Percentiles rank a stretch among this genome's conserved stretches.
Conservation (phyloP, 2,113 vertebrate genomes). For the Crotalus horridus region DNA sequence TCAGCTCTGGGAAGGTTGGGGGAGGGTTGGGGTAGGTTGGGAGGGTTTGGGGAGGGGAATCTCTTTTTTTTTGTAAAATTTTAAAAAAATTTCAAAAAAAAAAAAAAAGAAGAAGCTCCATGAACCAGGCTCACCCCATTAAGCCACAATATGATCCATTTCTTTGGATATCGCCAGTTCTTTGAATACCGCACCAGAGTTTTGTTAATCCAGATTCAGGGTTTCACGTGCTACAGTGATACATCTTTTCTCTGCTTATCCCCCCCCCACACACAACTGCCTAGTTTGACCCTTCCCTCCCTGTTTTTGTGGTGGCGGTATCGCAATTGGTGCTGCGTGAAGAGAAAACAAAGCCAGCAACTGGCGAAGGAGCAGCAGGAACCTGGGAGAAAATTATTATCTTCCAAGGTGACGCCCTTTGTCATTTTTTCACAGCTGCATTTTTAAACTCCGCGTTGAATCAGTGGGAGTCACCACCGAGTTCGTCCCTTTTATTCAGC, state of each 20-base stretch:
- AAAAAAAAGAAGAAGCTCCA: too few species aligned
- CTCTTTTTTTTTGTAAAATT: too few species aligned
- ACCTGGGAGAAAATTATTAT: slow-evolving; percentile 45
- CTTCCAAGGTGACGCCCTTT: slow-evolving; percentile 40
- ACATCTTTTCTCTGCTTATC: not conserved
- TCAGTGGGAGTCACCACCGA: slow-evolving; percentile 76
- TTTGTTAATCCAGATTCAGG: not conserved
- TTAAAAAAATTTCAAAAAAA: too few species aligned
- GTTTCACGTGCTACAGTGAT: not conserved
- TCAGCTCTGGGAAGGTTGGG: too few species aligned
- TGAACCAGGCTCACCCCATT: not conserved
- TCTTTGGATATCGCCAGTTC: not conserved
- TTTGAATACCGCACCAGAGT: not conserved
- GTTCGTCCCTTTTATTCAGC: slow-evolving; percentile 76
- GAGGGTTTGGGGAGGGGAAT: too few species aligned
- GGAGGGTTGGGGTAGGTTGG: too few species aligned
- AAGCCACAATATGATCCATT: not conserved
- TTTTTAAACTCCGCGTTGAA: slow-evolving; percentile 64
- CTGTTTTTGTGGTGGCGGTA: not conserved
- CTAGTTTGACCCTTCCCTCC: not conserved
- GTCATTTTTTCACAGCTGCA: slow-evolving; percentile 73
- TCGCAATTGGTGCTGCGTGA: not conserved
- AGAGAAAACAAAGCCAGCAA: not conserved
- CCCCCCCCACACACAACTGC: not conserved
- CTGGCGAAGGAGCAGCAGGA: not conserved